Evolutionary conservation across 2,797 vertebrate species (phyloP), one percentile per base, ranked within the genome.

Genomic region (Sebastes elongatus): DNA sequence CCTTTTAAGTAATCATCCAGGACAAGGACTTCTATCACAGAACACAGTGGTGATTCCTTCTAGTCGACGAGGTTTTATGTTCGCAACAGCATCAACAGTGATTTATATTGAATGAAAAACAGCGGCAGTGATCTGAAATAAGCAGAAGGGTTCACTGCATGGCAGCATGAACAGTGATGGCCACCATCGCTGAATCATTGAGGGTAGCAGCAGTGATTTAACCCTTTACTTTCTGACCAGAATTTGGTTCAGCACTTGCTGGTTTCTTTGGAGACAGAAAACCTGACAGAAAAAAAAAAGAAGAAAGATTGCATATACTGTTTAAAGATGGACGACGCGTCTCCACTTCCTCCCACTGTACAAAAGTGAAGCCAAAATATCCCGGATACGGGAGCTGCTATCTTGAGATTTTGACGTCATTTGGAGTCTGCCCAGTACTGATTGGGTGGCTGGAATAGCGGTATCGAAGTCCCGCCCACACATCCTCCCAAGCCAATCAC

Each of bases 1-100:
- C 38, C 38, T 85, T 80, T 78, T 56, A 78, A 83, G 64, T 80
- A 52, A 75, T 67, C 74, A 81, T 76, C 67, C 66, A 73, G 68
- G 74, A 70, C 63, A 32, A 73, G 59, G 20, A 78, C 59, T 53
- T 66, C 8, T 66, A 18, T 73, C 49, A 56, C 23, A 25, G 4
- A 67, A n/a, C 33, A 74, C 28, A 74, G 71, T 32, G 18, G 56
- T 6, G 33, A 73, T 65, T 80, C 57, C 49, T 72, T 35, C 32
- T 9, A 20, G 63, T 20, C 53, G 30, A 30, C 49, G 18, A 32
- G 68, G 9, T 22, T 53, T 63, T 52, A 35, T 65, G 60, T 65
- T 65, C 10, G 62, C 55, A 68, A 25, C 23, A 25, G 46, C 46
- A 22, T 14, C 42, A 65, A 9, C 55, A 16, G 14, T 20, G 7